Evolutionary conservation across 1,140 invertebrate genomes (phyloP).

Genomic region (Grapholita molesta): DNA sequence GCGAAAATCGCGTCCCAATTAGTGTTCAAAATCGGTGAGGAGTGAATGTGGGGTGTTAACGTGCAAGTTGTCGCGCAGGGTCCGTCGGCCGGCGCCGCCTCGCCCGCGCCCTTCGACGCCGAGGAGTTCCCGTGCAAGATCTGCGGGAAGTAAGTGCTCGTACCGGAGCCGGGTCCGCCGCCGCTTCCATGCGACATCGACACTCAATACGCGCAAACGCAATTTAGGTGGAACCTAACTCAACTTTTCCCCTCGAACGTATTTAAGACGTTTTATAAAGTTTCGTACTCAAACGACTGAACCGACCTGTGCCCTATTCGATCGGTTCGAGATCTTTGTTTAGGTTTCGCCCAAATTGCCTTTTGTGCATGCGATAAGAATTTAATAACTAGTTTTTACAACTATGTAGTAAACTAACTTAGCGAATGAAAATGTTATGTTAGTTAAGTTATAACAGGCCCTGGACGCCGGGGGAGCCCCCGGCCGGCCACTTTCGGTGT

Average conservation of each 20-base stretch:
- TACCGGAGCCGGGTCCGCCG: slow-evolving; percentile 74
- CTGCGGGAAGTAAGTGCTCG: slow-evolving; percentile 98
- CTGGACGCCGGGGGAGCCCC: neutral
- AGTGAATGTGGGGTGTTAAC: slow-evolving; percentile 39
- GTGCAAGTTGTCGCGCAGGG: slow-evolving; percentile 40
- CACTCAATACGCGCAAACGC: slow-evolving; percentile 45
- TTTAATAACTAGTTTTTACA: slow-evolving; percentile 31
- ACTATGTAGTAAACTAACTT: slow-evolving; percentile 35
- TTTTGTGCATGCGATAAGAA: slow-evolving; percentile 40
- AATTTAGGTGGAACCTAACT: slow-evolving; percentile 40
- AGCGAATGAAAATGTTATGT: slow-evolving; percentile 21
- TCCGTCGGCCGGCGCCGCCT: slow-evolving; percentile 37
- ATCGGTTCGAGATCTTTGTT: slow-evolving; percentile 15
- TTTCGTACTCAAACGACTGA: slow-evolving; percentile 15
- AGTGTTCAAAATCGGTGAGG: slow-evolving; percentile 63
- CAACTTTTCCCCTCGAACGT: neutral
- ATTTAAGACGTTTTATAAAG: slow-evolving; percentile 16
- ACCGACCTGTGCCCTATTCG: slow-evolving; percentile 17
- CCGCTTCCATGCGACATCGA: slow-evolving; percentile 39
- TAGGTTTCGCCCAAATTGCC: slow-evolving; percentile 48
- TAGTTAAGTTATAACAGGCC: slow-evolving; percentile 24
- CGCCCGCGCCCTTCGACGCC: slow-evolving; percentile 64
- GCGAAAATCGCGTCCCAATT: slow-evolving; percentile 51
- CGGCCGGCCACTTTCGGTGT: slow-evolving; percentile 22
- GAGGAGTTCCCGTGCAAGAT: slow-evolving; percentile 95